These are phyloP conservation scores for Meta bourneti DNA, from an alignment of 2,888 invertebrate genomes.

Conservation along the genomic window DNA sequence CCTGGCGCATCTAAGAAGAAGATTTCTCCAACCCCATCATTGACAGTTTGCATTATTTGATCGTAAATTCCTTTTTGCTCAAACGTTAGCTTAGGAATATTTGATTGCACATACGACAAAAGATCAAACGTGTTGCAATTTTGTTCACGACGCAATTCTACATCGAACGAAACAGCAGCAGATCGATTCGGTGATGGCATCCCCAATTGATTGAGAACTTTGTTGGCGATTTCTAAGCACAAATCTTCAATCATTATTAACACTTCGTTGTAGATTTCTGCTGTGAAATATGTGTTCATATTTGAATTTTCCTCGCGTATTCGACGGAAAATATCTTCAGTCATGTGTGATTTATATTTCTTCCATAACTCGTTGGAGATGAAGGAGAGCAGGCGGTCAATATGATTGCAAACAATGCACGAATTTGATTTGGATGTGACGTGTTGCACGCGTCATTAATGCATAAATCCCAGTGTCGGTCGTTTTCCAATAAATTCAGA, in stretches of 20 bases:
- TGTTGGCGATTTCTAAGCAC: slow-evolving; percentile 44
- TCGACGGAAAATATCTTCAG: too few relatives aligned
- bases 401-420: too few relatives aligned
- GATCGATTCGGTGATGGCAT: slow-evolving; percentile 21
- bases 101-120: slow-evolving; percentile 39
- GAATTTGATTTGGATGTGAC: too few relatives aligned
- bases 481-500: background rate
- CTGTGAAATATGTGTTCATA: too few relatives aligned
- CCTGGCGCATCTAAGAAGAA: too few relatives aligned
- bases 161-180: slow-evolving; percentile 19
- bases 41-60: slow-evolving; percentile 55
- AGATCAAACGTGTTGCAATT: slow-evolving; percentile 5
- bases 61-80: slow-evolving; percentile 62
- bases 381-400: too few relatives aligned
- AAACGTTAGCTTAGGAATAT: slow-evolving; percentile 48
- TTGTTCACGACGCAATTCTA: slow-evolving; percentile 46
- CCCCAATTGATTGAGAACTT: slow-evolving; percentile 39
- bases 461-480: background rate
- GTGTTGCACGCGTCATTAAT: too few relatives aligned
- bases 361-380: too few relatives aligned
- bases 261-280: too few relatives aligned
- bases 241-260: too few relatives aligned
- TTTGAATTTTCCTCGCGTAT: too few relatives aligned
- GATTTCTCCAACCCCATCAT: slow-evolving; percentile 24
- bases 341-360: too few relatives aligned